Evolutionary conservation across 2,797 vertebrate species (phyloP), one percentile per base, ranked within the genome.

Genomic region (Apogon hyalosoma): DNA sequence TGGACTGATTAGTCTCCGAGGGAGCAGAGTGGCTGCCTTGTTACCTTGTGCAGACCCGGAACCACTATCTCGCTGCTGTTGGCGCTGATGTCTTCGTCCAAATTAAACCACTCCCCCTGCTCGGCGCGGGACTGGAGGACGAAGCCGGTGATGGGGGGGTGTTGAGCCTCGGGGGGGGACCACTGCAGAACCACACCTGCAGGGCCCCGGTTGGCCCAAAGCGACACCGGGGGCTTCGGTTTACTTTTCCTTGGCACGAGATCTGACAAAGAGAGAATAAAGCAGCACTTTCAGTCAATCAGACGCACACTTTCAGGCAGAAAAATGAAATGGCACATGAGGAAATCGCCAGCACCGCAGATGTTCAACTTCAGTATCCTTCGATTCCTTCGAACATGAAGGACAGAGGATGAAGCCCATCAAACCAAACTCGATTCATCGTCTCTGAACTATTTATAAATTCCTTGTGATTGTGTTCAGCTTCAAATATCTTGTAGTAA

Each of bases 21-120:
- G 82, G 80, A 79, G 72, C 51, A 5, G 46, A 0, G 10, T 1
- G 19, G 38, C 58, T 16, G 57, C 56, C 24, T 70, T 31, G 61
- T 88, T 91, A 99, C 98, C 96, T 97, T 97, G 74, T 94, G 95
- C 69, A 99, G 94, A 48, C 95, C 96, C 0, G 88, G 94, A 78
- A 98, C 93, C 69, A 97, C 85, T 16, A 96, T 81, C 82, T 96
- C 90, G 3, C 87, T 95, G 16, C 90, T 88, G 0, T 94, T 92
- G 85, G 93, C 92, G 1, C 91, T 86, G 82, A 98, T 95, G 69
- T 94, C 88, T 49, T 91, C 89, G 2, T 96, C 94, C 79, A 98
- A 75, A 69, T 94, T 90, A 62, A 94, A 90, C 98, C 98, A 99
- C 53, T 92, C 90, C 0, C 93, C 94, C 48, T 87, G 87, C 40